Evolutionary conservation across 2,113 vertebrate genomes (phyloP), one percentile per base, ranked within the genome.

Genomic region (Ia io): DNA sequence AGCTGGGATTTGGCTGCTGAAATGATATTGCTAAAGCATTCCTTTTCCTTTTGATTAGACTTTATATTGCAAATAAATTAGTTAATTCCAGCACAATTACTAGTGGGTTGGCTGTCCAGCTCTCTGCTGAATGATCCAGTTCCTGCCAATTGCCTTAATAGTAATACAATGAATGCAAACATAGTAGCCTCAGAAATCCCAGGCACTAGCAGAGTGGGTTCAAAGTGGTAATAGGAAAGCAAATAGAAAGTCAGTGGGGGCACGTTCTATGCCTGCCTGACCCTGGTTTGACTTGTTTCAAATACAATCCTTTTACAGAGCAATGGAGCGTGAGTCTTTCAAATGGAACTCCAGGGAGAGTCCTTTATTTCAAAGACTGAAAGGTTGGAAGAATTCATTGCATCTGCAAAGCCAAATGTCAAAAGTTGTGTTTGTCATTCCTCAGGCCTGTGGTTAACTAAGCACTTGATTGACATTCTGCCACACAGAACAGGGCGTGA

Each of bases 41-140:
- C 56, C 44, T 42, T 65, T 84, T 23, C 13, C 78, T 80, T 82
- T 85, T 74, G 65, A 94, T 88, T 59, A 85, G 25, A 44, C 20
- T 90, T 92, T 23, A 30, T 49, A 77, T 67, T 90, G 89, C 44
- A 49, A 92, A 77, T 83, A 73, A 86, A 74, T 61, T 65, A 77
- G 51, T 84, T 89, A 67, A 90, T 91, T 92, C 69, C 47, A 88
- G 51, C 9, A 84, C 76, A 63, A 95, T 70, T 89, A 86, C 14
- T 42, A 35, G 63, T 25, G 44, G 8, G 65, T 51, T 86, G 86
- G 74, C 88, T 71, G 88, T 78, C 86, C 35, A 47, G 44, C 47
- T 88, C 25, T 80, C n/a, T 42, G 42, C 9, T 83, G 73, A 88
- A 83, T 69, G 49, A 76, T 77, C 12, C 53, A n/a, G 35, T 67